Evolutionary conservation across 2,113 vertebrate genomes (phyloP).

Genomic region (Crotalus tigris): DNA sequence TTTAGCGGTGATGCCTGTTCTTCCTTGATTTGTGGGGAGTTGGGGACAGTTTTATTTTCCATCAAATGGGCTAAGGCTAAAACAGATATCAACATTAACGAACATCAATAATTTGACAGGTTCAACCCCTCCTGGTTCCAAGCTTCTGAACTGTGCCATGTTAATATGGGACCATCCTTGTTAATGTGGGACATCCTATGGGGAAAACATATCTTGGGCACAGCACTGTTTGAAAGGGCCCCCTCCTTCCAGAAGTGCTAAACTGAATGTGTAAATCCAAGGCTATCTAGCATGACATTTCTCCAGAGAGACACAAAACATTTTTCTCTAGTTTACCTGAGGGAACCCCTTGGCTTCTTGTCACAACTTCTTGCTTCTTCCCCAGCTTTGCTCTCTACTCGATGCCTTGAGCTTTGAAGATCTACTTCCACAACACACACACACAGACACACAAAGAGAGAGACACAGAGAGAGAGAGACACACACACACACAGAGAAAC

Average conservation of each 20-base stretch:
- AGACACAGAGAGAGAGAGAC: too few species aligned
- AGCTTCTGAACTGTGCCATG: too few species aligned
- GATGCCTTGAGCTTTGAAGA: slow-evolving; percentile 79
- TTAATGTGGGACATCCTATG: background rate
- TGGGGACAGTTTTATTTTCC: too few species aligned
- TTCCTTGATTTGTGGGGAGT: background rate
- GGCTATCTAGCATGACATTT: background rate
- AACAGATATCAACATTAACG: background rate
- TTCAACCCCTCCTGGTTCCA: too few species aligned
- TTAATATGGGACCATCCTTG: background rate
- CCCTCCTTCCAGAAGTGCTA: background rate
- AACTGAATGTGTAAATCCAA: background rate
- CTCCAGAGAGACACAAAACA: background rate
- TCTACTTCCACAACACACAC: slow-evolving; percentile 68
- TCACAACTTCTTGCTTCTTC: slow-evolving; percentile 88
- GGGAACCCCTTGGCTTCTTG: slow-evolving; percentile 84
- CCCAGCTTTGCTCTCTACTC: slow-evolving; percentile 82
- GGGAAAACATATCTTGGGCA: background rate
- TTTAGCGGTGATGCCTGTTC: background rate
- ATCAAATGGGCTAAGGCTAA: background rate
- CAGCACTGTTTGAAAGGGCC: background rate
- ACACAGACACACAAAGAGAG: background rate
- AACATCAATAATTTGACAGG: background rate
- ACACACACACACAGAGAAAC: background rate
- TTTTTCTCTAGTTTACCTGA: slow-evolving; percentile 75